These are phyloP conservation scores for Onthophagus sagittarius DNA, from an alignment of 2,888 invertebrate genomes.

Conservation along the genomic window DNA sequence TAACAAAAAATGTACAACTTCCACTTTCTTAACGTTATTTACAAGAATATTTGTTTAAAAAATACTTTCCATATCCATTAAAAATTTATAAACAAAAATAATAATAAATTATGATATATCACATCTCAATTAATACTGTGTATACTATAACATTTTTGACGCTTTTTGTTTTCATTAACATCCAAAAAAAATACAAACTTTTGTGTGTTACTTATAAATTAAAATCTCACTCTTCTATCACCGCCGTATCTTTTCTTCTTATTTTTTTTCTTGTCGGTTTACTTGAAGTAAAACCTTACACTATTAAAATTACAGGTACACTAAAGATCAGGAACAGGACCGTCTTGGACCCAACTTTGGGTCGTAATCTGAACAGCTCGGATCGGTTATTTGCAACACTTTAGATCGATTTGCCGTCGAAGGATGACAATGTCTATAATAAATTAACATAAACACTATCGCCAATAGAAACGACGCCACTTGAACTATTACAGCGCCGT, in stretches of 20 bases:
- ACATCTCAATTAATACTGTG: conserved; percentile 23
- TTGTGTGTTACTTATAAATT: neutral
- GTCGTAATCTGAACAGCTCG: conserved; percentile 39
- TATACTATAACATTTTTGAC: conserved; percentile 5
- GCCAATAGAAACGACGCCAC: conserved; percentile 45
- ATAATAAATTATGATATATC: conserved; percentile 20
- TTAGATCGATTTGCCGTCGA: conserved; percentile 38
- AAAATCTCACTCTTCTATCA: neutral
- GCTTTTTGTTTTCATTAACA: neutral
- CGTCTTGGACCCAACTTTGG: conserved; percentile 26
- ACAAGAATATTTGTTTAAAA: neutral
- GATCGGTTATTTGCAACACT: conserved; percentile 37
- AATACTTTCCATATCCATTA: neutral
- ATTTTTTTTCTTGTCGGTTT: neutral
- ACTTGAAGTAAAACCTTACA: neutral
- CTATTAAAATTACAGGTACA: neutral
- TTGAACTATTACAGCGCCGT: conserved; percentile 47
- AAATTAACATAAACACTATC: conserved; percentile 46
- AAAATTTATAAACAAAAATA: conserved; percentile 6
- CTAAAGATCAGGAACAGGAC: conserved; percentile 27
- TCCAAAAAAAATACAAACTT: neutral
- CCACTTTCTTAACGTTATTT: neutral
- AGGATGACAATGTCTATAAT: conserved; percentile 50
- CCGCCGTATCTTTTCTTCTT: neutral
- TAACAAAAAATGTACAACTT: neutral